A percentile compares a stretch with the other conserved stretches of the same genome.
phyloP scores from a whole-genome alignment of 2,113 vertebrate species.

The Osmerus mordax region DNA sequence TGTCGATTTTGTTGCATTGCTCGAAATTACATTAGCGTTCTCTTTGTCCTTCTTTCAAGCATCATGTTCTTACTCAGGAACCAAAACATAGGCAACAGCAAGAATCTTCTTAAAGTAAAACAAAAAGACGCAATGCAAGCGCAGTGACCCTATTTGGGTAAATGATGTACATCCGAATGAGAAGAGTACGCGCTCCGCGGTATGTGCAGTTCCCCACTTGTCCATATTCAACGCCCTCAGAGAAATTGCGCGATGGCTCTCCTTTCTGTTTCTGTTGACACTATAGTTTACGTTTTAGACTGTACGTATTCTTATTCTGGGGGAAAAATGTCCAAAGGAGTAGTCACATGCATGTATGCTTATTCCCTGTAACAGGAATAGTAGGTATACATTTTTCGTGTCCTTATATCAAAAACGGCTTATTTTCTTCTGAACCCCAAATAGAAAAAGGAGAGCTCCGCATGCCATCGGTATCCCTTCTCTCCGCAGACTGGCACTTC shows the following conservation, averaged over 20 bases:
- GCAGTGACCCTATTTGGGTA: constrained; percentile 50
- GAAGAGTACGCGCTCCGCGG: constrained; percentile 64
- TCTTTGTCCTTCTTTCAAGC: constrained; percentile 58
- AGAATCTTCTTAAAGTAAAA: constrained; percentile 19
- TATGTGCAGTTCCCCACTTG: constrained; percentile 70
- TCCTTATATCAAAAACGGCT: constrained; percentile 25
- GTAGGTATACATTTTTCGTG: constrained; percentile 18
- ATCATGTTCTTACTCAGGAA: constrained; percentile 17
- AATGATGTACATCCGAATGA: constrained; percentile 71
- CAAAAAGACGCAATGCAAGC: constrained; percentile 44
- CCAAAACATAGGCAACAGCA: constrained; percentile 4
- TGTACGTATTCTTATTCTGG: background rate
- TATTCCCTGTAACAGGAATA: constrained; percentile 29
- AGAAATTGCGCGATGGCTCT: constrained; percentile 66
- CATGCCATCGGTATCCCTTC: constrained; percentile 16
- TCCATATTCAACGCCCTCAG: constrained; percentile 80
- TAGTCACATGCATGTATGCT: constrained; percentile 19
- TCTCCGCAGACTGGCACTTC: constrained; percentile 55
- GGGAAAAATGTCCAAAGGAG: background rate
- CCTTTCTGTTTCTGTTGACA: constrained; percentile 57
- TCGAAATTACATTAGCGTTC: constrained; percentile 37
- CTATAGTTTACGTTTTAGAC: constrained; percentile 25
- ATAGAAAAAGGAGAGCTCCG: background rate
- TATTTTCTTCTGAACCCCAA: constrained; percentile 40
- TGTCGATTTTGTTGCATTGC: constrained; percentile 36